These are phyloP conservation scores for Odontocolon sp. DNA, from an alignment of 2,888 invertebrate genomes.

Conservation along the genomic window DNA sequence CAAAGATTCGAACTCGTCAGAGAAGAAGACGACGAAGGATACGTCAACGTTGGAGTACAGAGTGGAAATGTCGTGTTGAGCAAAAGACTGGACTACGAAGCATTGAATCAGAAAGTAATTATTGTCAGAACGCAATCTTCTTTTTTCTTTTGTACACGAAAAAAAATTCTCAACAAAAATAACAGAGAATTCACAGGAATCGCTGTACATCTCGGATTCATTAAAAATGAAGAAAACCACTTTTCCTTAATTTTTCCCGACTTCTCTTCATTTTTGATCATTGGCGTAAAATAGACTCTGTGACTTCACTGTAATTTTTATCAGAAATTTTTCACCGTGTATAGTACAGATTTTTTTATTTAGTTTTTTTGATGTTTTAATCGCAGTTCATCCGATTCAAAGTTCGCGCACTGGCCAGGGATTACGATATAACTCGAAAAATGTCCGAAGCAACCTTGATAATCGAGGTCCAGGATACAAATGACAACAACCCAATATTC, in stretches of 20 bases:
- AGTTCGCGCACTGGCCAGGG: conserved; percentile 80
- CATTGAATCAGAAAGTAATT: conserved; percentile 83
- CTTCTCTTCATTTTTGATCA: too few species aligned
- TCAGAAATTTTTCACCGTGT: neutral
- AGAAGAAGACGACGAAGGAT: conserved; percentile 73
- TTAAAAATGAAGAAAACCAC: neutral
- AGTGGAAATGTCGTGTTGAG: conserved; percentile 89
- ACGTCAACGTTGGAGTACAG: conserved; percentile 82
- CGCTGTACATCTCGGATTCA: neutral
- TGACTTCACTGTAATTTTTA: neutral
- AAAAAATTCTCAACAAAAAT: neutral
- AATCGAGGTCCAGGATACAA: conserved; percentile 88
- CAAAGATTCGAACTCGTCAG: conserved; percentile 81
- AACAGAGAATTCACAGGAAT: neutral
- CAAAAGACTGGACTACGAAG: conserved; percentile 90
- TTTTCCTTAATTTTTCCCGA: too few species aligned
- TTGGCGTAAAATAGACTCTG: too few species aligned
- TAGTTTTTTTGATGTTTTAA: neutral
- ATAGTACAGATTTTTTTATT: too few species aligned
- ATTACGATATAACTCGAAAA: conserved; percentile 80
- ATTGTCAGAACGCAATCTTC: neutral
- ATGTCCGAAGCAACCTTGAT: conserved; percentile 86
- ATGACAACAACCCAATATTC: conserved; percentile 90
- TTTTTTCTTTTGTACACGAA: neutral
- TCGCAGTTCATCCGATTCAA: conserved; percentile 80